A percentile compares a stretch with the other conserved stretches of the same genome.
Evolutionary conservation across 2,113 vertebrate species (phyloP).

Genomic region (Lynx canadensis): DNA sequence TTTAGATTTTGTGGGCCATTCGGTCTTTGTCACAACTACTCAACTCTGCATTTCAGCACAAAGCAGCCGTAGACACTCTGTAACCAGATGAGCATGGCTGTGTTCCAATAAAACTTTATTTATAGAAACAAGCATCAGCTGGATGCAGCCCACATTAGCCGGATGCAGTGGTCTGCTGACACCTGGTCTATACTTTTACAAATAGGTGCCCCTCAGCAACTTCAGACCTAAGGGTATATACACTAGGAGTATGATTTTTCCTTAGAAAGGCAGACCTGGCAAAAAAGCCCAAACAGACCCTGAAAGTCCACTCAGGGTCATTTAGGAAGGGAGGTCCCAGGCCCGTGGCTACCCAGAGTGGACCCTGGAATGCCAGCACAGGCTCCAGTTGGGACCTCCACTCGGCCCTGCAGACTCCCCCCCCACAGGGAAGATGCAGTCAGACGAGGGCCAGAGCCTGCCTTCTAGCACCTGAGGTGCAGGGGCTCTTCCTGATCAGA

Average conservation of each 20-base stretch:
- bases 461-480: neutral
- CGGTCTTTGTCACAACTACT: neutral
- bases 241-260: neutral
- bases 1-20: constrained; percentile 18
- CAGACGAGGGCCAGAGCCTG: neutral
- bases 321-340: neutral
- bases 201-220: neutral
- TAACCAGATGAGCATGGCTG: neutral
- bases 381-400: neutral
- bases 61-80: neutral
- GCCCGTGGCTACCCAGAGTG: neutral
- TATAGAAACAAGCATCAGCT: neutral
- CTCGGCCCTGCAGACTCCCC: neutral
- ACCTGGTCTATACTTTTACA: neutral
- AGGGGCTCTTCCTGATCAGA: neutral
- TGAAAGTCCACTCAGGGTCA: neutral
- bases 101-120: constrained; percentile 46
- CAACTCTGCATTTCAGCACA: constrained; percentile 3
- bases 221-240: neutral
- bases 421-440: neutral
- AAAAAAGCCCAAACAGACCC: neutral
- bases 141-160: neutral
- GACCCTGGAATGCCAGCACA: neutral
- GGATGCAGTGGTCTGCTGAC: neutral
- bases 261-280: neutral